These are phyloP conservation scores for Delphinapterus leucas DNA, from an alignment of 2,113 vertebrate genomes.

Conservation along the genomic window DNA sequence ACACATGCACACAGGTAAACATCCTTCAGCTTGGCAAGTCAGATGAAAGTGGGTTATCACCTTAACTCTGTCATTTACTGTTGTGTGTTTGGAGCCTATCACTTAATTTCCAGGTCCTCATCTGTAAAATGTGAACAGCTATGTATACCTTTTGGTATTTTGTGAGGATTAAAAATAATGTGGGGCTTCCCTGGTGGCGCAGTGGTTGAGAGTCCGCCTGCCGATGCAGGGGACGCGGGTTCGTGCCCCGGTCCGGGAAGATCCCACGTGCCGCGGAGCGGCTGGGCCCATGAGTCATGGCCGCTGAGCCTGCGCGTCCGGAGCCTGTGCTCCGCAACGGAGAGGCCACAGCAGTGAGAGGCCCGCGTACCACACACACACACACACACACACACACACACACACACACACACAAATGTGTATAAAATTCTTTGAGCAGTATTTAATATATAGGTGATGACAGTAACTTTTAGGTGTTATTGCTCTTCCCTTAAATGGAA, in stretches of 20 bases:
- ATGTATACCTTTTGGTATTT: background rate
- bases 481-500: background rate
- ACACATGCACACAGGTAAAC: rapidly evolving
- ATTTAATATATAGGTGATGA: background rate
- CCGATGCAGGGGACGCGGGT: too few species aligned
- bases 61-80: background rate
- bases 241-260: too few species aligned
- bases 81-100: background rate
- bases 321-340: too few species aligned
- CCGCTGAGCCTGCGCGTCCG: too few species aligned
- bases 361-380: too few species aligned
- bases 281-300: too few species aligned
- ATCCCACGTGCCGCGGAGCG: too few species aligned
- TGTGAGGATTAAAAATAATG: background rate
- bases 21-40: background rate
- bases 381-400: too few species aligned
- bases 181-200: too few species aligned
- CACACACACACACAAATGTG: too few species aligned
- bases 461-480: background rate
- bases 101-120: background rate
- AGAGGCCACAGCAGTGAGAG: too few species aligned
- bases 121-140: background rate
- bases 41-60: background rate
- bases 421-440: background rate
- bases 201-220: too few species aligned